Evolutionary conservation across 1,140 invertebrate genomes (phyloP).

Genomic region (Asbolus verrucosus): DNA sequence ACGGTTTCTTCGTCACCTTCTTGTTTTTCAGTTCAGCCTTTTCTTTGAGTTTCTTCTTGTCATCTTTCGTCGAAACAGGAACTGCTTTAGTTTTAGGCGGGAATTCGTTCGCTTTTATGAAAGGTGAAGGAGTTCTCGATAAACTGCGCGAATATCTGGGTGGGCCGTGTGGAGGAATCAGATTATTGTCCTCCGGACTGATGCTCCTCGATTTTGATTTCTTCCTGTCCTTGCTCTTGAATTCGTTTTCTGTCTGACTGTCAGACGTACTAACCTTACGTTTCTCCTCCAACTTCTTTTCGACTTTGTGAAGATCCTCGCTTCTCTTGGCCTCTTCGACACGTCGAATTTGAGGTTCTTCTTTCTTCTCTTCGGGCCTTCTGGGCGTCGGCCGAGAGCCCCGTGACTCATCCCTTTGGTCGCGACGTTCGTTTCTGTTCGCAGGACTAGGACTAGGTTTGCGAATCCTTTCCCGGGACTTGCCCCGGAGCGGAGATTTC

Average conservation of each 20-base stretch:
- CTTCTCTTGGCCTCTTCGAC: constrained; percentile 57
- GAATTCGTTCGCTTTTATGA: constrained; percentile 82
- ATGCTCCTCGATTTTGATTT: constrained; percentile 61
- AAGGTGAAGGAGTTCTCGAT: constrained; percentile 83
- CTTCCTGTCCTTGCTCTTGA: constrained; percentile 53
- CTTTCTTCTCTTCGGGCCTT: constrained; percentile 58
- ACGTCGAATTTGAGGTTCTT: constrained; percentile 52
- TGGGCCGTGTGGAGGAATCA: constrained; percentile 61
- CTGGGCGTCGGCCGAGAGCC: constrained; percentile 38
- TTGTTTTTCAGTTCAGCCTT: constrained; percentile 61
- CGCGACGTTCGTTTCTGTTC: constrained; percentile 39
- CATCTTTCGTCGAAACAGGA: constrained; percentile 61
- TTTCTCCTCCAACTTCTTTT: constrained; percentile 58
- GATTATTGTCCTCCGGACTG: constrained; percentile 56
- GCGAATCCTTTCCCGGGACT: constrained; percentile 51
- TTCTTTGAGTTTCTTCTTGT: constrained; percentile 65
- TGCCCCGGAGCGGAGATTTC: constrained; percentile 56
- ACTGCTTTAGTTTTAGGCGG: constrained; percentile 68
- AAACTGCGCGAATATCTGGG: constrained; percentile 75
- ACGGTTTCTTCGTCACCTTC: constrained; percentile 56
- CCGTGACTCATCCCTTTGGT: constrained; percentile 51
- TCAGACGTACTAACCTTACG: constrained; percentile 47
- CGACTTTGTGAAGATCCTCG: constrained; percentile 48
- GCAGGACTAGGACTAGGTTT: constrained; percentile 59
- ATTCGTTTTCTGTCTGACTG: constrained; percentile 43